Percentiles rank a stretch among this genome's conserved stretches.
Evolutionary conservation across 2,797 vertebrate genomes (phyloP).

Genomic region (Vespertilio murinus): DNA sequence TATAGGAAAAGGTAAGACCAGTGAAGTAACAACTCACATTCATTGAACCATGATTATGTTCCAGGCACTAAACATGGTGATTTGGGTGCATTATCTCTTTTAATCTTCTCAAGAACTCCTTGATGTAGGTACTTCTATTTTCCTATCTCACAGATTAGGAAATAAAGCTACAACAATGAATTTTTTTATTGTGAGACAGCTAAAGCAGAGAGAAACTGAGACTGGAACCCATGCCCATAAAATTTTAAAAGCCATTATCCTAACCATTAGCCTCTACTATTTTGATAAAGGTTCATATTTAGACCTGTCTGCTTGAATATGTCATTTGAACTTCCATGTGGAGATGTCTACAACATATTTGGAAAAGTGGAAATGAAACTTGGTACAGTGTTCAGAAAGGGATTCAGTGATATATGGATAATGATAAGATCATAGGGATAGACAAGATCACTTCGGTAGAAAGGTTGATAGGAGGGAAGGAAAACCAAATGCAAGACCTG

Average conservation of each 20-base stretch:
- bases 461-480: not conserved
- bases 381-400: not conserved
- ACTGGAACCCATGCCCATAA: not conserved
- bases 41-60: not conserved
- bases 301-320: not conserved
- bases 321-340: not conserved
- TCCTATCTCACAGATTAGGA: not conserved
- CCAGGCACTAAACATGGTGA: not conserved
- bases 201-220: not conserved
- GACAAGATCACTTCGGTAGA: not conserved
- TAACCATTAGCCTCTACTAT: not conserved
- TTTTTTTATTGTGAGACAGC: not conserved
- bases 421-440: not conserved
- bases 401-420: not conserved
- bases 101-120: not conserved
- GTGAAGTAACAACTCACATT: not conserved
- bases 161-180: not conserved
- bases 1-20: not conserved
- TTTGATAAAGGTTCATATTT: not conserved
- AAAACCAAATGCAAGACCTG: not conserved
- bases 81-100: not conserved
- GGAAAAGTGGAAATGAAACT: not conserved
- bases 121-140: slow-evolving; percentile 3
- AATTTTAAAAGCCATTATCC: not conserved
- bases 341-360: not conserved